A percentile compares a stretch with the other conserved stretches of the same genome.
phyloP scores from a whole-genome alignment of 2,888 invertebrate genomes.

The Bombylius major region DNA sequence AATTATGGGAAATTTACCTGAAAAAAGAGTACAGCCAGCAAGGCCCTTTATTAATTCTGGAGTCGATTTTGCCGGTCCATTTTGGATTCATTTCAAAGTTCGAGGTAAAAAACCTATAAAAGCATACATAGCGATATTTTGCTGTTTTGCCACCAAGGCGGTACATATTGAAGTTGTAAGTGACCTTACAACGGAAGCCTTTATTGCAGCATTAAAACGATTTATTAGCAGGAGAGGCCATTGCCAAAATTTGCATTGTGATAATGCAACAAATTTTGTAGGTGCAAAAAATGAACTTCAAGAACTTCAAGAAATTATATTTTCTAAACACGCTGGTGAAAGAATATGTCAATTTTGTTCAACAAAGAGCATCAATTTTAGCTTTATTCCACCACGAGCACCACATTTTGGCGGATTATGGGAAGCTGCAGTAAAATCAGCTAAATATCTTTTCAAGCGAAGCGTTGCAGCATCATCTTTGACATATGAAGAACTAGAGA shows the following conservation, averaged over 20 bases:
- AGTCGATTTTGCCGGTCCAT: slow-evolving; percentile 12
- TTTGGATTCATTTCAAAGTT: slow-evolving; percentile 2
- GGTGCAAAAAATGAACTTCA: background rate
- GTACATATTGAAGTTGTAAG: slow-evolving; percentile 12
- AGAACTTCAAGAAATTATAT: background rate
- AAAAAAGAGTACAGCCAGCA: slow-evolving; percentile 2
- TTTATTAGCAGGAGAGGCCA: slow-evolving; percentile 12
- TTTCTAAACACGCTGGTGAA: background rate
- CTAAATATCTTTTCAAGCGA: background rate
- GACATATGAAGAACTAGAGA: slow-evolving; percentile 20
- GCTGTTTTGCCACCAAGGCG: slow-evolving; percentile 13
- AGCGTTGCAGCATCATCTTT: slow-evolving; percentile 16
- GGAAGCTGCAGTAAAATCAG: background rate
- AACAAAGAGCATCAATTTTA: background rate
- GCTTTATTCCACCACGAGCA: background rate
- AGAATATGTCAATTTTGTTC: background rate
- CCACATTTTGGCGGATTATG: background rate
- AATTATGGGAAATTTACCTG: slow-evolving; percentile 14
- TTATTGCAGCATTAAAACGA: slow-evolving; percentile 10
- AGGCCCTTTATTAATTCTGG: slow-evolving; percentile 8
- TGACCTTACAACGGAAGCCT: slow-evolving; percentile 10
- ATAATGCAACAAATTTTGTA: slow-evolving; percentile 13
- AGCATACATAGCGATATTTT: slow-evolving; percentile 12
- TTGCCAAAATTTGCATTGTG: slow-evolving; percentile 8
- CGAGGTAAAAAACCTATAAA: slow-evolving; percentile 3